A percentile compares a stretch with the other conserved stretches of the same genome.
Conservation (phyloP, 2,113 vertebrate genomes). For the Actinemys pallida region DNA sequence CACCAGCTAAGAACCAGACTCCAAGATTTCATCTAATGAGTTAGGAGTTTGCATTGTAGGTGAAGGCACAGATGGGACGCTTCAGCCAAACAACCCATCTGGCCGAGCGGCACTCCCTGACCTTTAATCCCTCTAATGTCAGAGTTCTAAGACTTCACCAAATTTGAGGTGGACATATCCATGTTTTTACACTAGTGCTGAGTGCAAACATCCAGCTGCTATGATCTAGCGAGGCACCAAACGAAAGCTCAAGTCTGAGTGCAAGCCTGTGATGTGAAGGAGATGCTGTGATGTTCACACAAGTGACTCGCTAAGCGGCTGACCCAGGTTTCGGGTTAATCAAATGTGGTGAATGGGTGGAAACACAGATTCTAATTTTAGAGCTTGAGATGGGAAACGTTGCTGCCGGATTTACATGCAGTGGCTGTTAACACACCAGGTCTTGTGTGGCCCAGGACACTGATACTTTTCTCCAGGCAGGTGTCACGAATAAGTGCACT, state of each 20-base stretch:
- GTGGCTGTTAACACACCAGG: rapidly evolving
- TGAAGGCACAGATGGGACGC: neutral
- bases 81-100: neutral
- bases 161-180: neutral
- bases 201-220: neutral
- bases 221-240: neutral
- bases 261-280: neutral
- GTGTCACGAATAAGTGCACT: neutral
- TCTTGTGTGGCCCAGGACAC: neutral
- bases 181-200: neutral
- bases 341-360: no score
- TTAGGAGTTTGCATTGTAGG: neutral
- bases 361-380: neutral
- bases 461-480: neutral
- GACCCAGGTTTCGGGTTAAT: neutral
- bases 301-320: neutral
- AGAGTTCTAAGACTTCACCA: neutral
- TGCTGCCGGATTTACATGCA: neutral
- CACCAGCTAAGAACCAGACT: neutral
- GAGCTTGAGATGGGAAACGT: neutral
- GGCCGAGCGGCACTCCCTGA: neutral
- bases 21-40: neutral
- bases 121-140: neutral
- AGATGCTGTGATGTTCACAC: neutral
- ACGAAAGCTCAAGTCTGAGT: neutral